Percentiles rank a stretch among this genome's conserved stretches.
phyloP scores from a whole-genome alignment of 2,888 invertebrate genomes.

The Pristionchus exspectatus region DNA sequence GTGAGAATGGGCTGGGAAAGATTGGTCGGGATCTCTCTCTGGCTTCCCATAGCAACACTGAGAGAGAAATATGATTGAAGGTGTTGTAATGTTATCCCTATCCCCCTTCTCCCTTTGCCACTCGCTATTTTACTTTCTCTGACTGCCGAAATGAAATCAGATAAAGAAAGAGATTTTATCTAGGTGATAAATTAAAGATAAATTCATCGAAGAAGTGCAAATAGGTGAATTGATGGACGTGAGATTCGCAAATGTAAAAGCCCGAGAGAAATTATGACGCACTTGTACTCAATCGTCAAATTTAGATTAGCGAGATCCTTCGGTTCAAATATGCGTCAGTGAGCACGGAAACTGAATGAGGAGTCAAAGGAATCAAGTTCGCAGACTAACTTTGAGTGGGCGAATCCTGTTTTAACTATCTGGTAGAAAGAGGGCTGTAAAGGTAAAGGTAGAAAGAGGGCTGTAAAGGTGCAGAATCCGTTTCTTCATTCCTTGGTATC shows the following conservation, averaged over 20 bases:
- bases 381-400: neutral
- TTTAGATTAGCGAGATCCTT: constrained; percentile 3
- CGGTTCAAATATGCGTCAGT: neutral
- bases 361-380: neutral
- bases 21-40: neutral
- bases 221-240: neutral
- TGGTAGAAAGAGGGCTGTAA: no score
- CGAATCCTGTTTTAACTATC: no score
- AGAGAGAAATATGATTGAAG: neutral
- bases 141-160: neutral
- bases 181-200: neutral
- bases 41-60: neutral
- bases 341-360: neutral
- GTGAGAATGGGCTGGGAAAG: neutral
- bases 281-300: neutral
- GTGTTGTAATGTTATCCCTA: neutral
- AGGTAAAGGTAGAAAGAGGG: no score
- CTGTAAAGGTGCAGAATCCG: no score
- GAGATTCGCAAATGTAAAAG: neutral
- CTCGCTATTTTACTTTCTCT: neutral
- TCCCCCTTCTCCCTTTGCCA: neutral
- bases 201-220: neutral
- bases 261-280: neutral
- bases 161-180: no score
- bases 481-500: no score